Evolutionary conservation across 2,888 invertebrate genomes (phyloP).

Genomic region (Phortica magna): DNA sequence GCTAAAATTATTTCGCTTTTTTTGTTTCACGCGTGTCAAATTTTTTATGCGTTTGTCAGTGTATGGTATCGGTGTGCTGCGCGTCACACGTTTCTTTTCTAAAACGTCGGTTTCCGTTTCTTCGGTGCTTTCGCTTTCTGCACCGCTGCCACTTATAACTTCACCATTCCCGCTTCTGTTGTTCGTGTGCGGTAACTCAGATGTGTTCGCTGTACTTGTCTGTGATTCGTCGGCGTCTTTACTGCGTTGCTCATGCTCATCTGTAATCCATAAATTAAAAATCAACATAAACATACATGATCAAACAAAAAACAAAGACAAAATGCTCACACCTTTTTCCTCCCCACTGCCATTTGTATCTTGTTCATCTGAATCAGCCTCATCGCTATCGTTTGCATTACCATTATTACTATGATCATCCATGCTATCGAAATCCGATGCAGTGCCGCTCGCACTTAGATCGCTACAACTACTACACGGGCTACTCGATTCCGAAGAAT

Average conservation of each 20-base stretch:
- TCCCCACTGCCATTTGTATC: conserved; percentile 40
- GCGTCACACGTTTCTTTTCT: conserved; percentile 51
- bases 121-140: conserved; percentile 56
- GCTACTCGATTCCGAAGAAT: conserved; percentile 75
- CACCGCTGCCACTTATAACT: conserved; percentile 66
- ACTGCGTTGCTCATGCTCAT: conserved; percentile 6
- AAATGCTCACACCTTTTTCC: conserved; percentile 27
- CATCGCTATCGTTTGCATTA: conserved; percentile 74
- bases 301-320: not conserved
- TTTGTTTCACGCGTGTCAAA: not conserved
- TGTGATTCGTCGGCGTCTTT: conserved; percentile 52
- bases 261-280: not conserved
- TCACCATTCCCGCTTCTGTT: conserved; percentile 60
- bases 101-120: conserved; percentile 37
- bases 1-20: conserved; percentile 50
- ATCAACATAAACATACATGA: not conserved
- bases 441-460: conserved; percentile 75
- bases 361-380: conserved; percentile 60
- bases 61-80: conserved; percentile 49
- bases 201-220: conserved; percentile 57
- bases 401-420: conserved; percentile 75
- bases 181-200: conserved; percentile 58
- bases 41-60: conserved; percentile 26
- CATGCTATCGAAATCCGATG: conserved; percentile 76
- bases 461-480: conserved; percentile 78